A percentile compares a stretch with the other conserved stretches of the same genome.
Evolutionary conservation across 2,113 vertebrate genomes (phyloP).

Genomic region (Columba janthina): DNA sequence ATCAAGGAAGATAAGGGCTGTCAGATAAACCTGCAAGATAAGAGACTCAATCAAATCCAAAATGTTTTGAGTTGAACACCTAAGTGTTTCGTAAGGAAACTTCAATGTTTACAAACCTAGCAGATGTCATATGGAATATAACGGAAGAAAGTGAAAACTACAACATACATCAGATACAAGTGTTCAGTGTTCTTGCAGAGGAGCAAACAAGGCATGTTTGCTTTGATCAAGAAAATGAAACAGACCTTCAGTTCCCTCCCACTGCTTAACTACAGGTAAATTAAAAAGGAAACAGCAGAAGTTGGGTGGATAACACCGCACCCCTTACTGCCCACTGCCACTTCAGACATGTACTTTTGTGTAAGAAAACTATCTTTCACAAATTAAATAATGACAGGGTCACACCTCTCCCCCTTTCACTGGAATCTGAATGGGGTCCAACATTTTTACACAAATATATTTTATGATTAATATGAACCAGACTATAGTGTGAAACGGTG

Average conservation of each 20-base stretch:
- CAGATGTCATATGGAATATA: not conserved
- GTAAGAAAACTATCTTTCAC: not conserved
- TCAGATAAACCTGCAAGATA: not conserved
- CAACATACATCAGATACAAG: not conserved
- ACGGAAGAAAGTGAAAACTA: not conserved
- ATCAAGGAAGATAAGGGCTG: not conserved
- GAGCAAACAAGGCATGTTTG: not conserved
- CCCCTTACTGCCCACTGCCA: not conserved
- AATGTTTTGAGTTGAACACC: not conserved
- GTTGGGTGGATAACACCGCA: not conserved
- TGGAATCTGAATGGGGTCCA: not conserved
- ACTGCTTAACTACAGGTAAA: not conserved
- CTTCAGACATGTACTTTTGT: not conserved
- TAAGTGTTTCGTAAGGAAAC: not conserved
- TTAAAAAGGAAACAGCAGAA: not conserved
- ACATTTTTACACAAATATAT: not conserved
- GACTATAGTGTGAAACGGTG: not conserved
- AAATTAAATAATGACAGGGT: not conserved
- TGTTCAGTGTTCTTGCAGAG: not conserved
- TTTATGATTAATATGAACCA: not conserved
- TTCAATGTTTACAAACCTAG: not conserved
- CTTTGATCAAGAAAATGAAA: not conserved
- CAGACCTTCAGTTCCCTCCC: not conserved
- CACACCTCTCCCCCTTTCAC: not conserved
- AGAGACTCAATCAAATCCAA: not conserved